Base-by-base conservation (phyloP, 2,113 vertebrate genomes). In the Lampris megalopsis region DNA sequence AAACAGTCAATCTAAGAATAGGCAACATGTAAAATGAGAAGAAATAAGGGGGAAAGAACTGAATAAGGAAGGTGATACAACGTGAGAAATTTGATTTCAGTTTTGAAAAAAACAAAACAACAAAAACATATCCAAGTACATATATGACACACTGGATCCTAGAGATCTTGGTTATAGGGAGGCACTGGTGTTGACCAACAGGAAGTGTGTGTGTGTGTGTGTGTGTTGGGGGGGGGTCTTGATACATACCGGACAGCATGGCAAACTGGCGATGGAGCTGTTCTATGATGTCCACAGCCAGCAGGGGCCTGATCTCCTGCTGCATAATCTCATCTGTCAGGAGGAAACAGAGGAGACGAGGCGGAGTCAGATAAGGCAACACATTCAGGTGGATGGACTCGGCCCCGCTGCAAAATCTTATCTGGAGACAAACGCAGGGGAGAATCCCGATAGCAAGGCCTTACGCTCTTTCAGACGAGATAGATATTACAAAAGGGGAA, bases 301-400 rank as follows among this genome's bases (percentile, higher is more conserved):
- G 94, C 81, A 98, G 93, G 1, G 98, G 97, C 86, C 98, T 94
- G 86, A 99, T 96, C 81, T 99, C 97, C 93, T 97, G 97, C 89
- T 99, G 98, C 96, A 98, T 98, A 84, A 99, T 98, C 94, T 98
- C 97, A 96, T 98, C 97, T 99, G 94, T 4, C 79, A 58, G 83
- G 83, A 24, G 82, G 6, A 77, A 86, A 76, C 60, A 79, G 75
- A 24, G 24, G 24, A 24, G 24, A 24, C 24, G 24, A 36, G 3
- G 24, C 2, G 3, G 36, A 57, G 5, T 4, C 5, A 57, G 54
- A 11, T 9, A 36, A 54, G 5, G 5, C 52, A n/a, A n/a, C n/a
- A 36, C 13, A 35, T 24, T 8, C 50, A 9, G 11, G 49, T 5
- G 11, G 9, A 52, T 11, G 11, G 4, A 6, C 3, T 11, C 49